Evolutionary conservation across 1,140 invertebrate species (phyloP).

Genomic region (Megalopta genalis): DNA sequence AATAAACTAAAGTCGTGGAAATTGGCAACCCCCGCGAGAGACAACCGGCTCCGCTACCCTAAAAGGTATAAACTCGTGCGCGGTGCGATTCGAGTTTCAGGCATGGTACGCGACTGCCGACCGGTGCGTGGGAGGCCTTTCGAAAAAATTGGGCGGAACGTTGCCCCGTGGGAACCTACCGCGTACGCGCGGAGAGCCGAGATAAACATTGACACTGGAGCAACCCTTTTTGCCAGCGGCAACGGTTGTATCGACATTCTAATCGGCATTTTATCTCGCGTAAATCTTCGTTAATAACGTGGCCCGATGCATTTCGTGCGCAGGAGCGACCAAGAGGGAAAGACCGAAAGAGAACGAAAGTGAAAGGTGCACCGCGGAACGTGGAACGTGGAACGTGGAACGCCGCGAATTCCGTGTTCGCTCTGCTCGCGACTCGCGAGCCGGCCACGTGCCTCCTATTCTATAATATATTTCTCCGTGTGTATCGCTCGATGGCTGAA

Average conservation of each 20-base stretch:
- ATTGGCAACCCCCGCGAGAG: too few relatives aligned
- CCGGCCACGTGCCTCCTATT: conserved; percentile 44
- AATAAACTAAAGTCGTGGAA: too few relatives aligned
- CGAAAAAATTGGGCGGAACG: conserved; percentile 12
- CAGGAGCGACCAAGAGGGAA: conserved; percentile 30
- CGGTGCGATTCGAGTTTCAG: neutral
- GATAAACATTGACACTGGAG: conserved; percentile 38
- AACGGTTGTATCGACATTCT: conserved; percentile 45
- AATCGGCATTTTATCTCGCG: conserved; percentile 29
- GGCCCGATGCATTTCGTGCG: conserved; percentile 21
- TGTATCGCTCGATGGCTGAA: conserved; percentile 14
- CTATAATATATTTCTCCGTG: neutral
- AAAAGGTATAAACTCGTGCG: neutral
- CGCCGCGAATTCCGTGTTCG: conserved; percentile 57
- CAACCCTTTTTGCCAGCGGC: conserved; percentile 13
- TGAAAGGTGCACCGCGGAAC: conserved; percentile 63
- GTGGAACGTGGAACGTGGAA: neutral
- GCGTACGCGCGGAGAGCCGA: neutral
- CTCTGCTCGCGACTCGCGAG: neutral
- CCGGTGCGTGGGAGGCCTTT: neutral
- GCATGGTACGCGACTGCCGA: neutral
- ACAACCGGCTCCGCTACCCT: too few relatives aligned
- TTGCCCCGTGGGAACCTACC: conserved; percentile 49
- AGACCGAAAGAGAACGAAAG: conserved; percentile 67
- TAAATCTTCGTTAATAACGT: conserved; percentile 51